Evolutionary conservation across 2,113 vertebrate species (phyloP), one percentile per base, ranked within the genome.

Genomic region (Puffinus mauretanicus): DNA sequence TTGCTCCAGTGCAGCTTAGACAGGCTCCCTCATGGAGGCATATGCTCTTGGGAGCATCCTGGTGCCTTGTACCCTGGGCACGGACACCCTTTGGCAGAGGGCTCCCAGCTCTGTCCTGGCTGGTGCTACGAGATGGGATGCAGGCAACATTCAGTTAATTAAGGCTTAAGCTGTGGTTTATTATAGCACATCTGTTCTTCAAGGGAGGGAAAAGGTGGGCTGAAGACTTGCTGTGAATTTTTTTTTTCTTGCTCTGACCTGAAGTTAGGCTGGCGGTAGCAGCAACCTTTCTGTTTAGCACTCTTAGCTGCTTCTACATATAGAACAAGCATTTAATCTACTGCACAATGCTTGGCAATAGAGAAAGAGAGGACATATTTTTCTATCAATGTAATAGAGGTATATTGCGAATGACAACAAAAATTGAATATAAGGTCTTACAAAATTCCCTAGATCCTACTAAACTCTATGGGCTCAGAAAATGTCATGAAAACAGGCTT

Each of bases 41-140:
- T 34, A 6, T 2, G 21, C 13, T 85, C 30, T 36, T 0, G 0
- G 3, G 25, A 17, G 4, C 1, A 0, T 54, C 6, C 25, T 34
- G 27, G 5, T 64, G 21, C 21, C 34, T n/a, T n/a, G 6, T 40
- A 9, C 10, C 15, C 25, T 1, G 0, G 22, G 20, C 40, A 70
- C 1, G 3, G 58, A 76, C 11, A 20, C 14, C 30, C 22, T 26
- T 42, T 36, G 22, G 11, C 34, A 76, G 19, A 38, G 27, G 16
- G 7, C 5, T 76, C 17, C 16, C 34, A 34, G 13, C 10, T 38
- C 38, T 71, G 24, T 38, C 27, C 16, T n/a, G 42, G 7, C 30
- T 81, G 44, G 21, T 7, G 25, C n/a, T 60, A 14, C 0, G 0
- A 76, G 36, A 18, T 58, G 46, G 69, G 36, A 71, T 44, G 22